Percentiles rank a stretch among this genome's conserved stretches.
Evolutionary conservation across 2,797 vertebrate species (phyloP).

Genomic region (Pteropus rufus): DNA sequence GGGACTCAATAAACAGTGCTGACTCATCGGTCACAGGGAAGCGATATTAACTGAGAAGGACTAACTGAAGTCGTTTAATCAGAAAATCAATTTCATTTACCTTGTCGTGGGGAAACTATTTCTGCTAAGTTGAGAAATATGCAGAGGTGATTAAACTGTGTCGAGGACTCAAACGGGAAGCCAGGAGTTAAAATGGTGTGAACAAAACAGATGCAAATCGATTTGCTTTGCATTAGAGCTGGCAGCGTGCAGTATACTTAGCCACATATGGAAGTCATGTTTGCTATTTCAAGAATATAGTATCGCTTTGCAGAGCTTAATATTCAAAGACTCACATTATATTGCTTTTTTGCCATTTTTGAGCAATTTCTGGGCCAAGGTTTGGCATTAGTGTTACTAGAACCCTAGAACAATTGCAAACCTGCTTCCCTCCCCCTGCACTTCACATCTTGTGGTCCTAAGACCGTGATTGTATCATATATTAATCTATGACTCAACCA

Average conservation of each 20-base stretch:
- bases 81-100: conserved; percentile 63
- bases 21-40: conserved; percentile 49
- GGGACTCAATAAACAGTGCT: conserved; percentile 55
- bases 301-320: conserved; percentile 30
- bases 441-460: conserved; percentile 31
- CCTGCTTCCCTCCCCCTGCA: background rate
- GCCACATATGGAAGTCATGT: conserved; percentile 41
- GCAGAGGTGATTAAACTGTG: conserved; percentile 7
- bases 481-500: conserved; percentile 68
- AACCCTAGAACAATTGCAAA: conserved; percentile 42
- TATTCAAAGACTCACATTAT: conserved; percentile 8
- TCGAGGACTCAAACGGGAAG: conserved; percentile 33
- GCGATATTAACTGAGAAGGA: conserved; percentile 44
- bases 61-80: conserved; percentile 49
- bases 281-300: conserved; percentile 40
- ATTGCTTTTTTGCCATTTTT: background rate
- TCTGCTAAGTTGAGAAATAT: conserved; percentile 56
- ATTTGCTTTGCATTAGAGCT: conserved; percentile 47
- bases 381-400: background rate
- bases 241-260: background rate
- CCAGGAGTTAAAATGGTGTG: conserved; percentile 43
- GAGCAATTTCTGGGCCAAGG: conserved; percentile 47
- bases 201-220: conserved; percentile 42
- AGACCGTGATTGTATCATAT: conserved; percentile 58
- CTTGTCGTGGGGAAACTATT: conserved; percentile 59